A percentile compares a stretch with the other conserved stretches of the same genome.
phyloP scores from a whole-genome alignment of 2,888 invertebrate genomes.

The Chorisops tibialis region DNA sequence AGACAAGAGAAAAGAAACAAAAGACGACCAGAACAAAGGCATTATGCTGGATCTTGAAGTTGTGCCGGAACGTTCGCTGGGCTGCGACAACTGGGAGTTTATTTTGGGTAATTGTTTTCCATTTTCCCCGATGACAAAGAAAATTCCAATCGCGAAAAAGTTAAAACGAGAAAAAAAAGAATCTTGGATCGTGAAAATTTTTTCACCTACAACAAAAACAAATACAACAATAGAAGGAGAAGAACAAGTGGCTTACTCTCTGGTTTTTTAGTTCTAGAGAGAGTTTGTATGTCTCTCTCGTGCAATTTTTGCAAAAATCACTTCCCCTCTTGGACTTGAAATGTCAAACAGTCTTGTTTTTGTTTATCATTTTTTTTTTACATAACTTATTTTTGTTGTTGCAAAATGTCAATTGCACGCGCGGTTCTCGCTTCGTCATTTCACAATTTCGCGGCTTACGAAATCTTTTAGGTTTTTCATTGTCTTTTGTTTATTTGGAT shows the following conservation, averaged over 20 bases:
- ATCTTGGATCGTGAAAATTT: slow-evolving; percentile 12
- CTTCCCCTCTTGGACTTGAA: neutral
- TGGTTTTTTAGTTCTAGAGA: neutral
- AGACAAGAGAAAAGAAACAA: neutral
- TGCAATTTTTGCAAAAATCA: neutral
- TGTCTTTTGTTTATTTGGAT: too few relatives aligned
- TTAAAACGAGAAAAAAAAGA: too few relatives aligned
- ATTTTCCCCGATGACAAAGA: neutral
- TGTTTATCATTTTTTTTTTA: slow-evolving; percentile 8
- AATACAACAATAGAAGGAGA: neutral
- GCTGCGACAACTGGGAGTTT: slow-evolving; percentile 98
- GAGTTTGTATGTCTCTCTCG: neutral
- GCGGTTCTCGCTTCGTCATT: too few relatives aligned
- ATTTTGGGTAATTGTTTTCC: slow-evolving; percentile 72
- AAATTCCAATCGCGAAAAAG: too few relatives aligned
- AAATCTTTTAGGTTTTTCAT: too few relatives aligned
- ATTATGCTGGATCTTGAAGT: slow-evolving; percentile 96
- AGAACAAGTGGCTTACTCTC: neutral
- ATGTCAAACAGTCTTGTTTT: slow-evolving; percentile 16
- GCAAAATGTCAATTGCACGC: too few relatives aligned
- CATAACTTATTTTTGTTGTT: too few relatives aligned
- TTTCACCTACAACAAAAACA: slow-evolving; percentile 8
- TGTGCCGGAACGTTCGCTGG: slow-evolving; percentile 90
- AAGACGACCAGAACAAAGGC: slow-evolving; percentile 28
- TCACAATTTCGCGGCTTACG: too few relatives aligned